These are phyloP conservation scores for Ephestia elutella DNA, from an alignment of 1,140 invertebrate species.

Conservation along the genomic window DNA sequence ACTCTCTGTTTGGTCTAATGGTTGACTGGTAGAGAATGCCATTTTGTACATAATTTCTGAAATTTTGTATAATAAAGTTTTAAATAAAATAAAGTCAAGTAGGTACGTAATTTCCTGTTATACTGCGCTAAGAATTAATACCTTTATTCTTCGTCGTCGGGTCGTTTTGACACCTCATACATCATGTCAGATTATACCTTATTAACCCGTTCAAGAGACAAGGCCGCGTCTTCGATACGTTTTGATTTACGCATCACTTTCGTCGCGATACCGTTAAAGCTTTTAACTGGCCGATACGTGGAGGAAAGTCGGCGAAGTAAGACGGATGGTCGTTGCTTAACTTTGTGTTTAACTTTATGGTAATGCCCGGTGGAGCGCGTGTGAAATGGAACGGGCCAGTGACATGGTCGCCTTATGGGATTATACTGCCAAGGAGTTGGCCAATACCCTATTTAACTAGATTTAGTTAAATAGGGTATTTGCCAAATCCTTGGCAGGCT, in stretches of 20 bases:
- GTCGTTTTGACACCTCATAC: conserved; percentile 4
- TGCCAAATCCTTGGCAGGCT: no score
- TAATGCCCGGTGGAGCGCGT: conserved; percentile 24
- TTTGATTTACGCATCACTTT: conserved; percentile 66
- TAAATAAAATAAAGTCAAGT: no score
- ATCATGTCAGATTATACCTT: conserved; percentile 3
- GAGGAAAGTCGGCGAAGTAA: conserved; percentile 57
- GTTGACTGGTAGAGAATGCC: no score
- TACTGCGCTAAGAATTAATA: no score
- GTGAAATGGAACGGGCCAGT: conserved; percentile 32
- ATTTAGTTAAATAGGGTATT: no score
- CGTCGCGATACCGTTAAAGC: conserved; percentile 57
- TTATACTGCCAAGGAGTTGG: no score
- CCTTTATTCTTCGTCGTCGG: neutral
- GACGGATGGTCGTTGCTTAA: conserved; percentile 49
- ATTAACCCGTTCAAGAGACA: conserved; percentile 10
- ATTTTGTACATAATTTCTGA: no score
- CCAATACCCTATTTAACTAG: no score
- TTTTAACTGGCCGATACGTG: conserved; percentile 52
- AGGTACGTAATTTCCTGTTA: no score
- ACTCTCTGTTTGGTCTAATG: no score
- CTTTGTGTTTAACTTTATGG: conserved; percentile 46
- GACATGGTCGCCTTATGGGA: conserved; percentile 7
- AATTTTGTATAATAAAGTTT: no score
- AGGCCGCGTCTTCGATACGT: conserved; percentile 14